Base-by-base conservation (phyloP, 2,888 invertebrate genomes). In the Apotomis turbidana region DNA sequence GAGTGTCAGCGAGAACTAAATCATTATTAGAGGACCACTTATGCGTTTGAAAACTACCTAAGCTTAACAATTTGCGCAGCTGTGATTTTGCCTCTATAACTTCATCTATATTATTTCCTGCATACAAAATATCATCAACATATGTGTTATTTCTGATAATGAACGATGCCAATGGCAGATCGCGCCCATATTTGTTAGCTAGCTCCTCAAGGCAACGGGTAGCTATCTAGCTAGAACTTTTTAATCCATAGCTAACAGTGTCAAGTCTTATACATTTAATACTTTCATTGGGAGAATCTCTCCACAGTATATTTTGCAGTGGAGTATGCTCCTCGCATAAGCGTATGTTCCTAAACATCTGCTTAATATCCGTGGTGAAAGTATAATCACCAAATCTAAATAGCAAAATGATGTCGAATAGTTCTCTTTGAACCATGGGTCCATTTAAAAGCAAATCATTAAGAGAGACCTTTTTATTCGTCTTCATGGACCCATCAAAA, bases 191-290 rank as follows among this genome's bases (percentile, higher is more conserved):
- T 10, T 27, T 70, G 4, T 58, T 36, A 12, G 74, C 74, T 9
- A 75, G 58, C 41, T 74, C 74, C 1, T 38, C 5, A 3, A 75
- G 38, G 54, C 75, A 75, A 1, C 75, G 61, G 12, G 75, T 74
- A 5, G 75, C 75, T 5, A 75, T 36, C 36, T 55, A 74, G 6
- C 41, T 57, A 3, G 74, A 73, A 46, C 68, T 60, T 12, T 73
- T 74, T 3, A 71, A 49, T 68, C 74, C 71, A 58, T 61, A 68
- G 3, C 68, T 71, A 3, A 74, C 74, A 4, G 75, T 76, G n/a
- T 76, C 52, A 10, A 77, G 38, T 12, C 59, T 55, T 10, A 77
- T 64, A 41, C 74, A 76, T 58, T 70, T 59, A 1, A 77, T 41
- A 12, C 12, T 27, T 58, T 75, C 64, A 44, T 74, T 13, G 6